Conservation (phyloP, 2,888 invertebrate species). For the Agriopis leucophaearia region DNA sequence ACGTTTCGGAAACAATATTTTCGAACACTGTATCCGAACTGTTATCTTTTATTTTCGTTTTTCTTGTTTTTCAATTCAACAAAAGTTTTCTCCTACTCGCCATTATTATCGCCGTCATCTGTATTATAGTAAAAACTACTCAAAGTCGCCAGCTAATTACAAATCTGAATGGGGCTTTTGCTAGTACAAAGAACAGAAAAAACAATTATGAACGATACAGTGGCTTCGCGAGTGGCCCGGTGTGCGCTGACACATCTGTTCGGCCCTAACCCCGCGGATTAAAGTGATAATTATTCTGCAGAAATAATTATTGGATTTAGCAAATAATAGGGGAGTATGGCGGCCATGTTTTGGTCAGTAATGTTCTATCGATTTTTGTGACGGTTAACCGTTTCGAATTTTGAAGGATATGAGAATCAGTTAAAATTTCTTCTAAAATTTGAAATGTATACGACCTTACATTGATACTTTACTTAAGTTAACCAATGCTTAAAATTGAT, state of each 20-base stretch:
- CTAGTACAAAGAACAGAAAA: conserved; percentile 72
- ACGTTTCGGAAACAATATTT: too few relatives aligned
- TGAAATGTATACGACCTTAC: too few relatives aligned
- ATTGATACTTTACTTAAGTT: too few relatives aligned
- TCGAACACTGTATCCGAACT: too few relatives aligned
- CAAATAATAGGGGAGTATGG: conserved; percentile 32
- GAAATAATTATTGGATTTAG: conserved; percentile 82
- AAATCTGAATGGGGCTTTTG: conserved; percentile 73
- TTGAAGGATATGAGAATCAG: background rate
- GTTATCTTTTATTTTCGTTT: background rate
- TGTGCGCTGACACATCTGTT: conserved; percentile 82
- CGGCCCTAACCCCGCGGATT: conserved; percentile 75
- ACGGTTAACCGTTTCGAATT: conserved; percentile 1
- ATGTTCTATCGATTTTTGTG: conserved; percentile 5
- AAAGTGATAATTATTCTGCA: conserved; percentile 83
- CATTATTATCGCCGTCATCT: conserved; percentile 29
- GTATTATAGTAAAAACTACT: conserved; percentile 77
- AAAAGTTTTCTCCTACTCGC: background rate
- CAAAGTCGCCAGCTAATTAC: conserved; percentile 82
- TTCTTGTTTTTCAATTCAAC: background rate
- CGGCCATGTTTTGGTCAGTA: conserved; percentile 28
- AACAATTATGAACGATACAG: conserved; percentile 84
- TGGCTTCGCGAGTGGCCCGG: conserved; percentile 83
- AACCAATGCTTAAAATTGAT: too few relatives aligned
- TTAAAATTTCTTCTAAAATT: too few relatives aligned